Evolutionary conservation across 2,797 vertebrate genomes (phyloP).

Genomic region (Spea hammondii): DNA sequence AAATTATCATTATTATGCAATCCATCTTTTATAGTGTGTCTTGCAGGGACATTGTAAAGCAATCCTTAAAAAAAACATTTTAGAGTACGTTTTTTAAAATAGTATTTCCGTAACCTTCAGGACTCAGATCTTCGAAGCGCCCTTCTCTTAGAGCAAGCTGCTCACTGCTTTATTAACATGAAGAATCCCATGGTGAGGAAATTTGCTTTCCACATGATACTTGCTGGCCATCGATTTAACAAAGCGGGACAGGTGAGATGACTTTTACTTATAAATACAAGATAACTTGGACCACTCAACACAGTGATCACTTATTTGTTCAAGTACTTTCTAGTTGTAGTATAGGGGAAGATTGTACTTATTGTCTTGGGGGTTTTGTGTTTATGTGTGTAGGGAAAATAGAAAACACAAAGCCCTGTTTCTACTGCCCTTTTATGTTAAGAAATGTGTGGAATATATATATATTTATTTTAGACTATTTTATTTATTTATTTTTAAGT

Average conservation of each 20-base stretch:
- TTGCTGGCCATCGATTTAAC: constrained; percentile 95
- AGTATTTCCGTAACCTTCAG: constrained; percentile 60
- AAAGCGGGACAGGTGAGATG: constrained; percentile 91
- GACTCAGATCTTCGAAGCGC: constrained; percentile 96
- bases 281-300: background rate
- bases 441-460: no score
- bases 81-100: constrained; percentile 17
- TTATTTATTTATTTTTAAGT: background rate
- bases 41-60: no score
- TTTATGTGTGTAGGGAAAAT: no score
- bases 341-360: no score
- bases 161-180: constrained; percentile 98
- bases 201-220: constrained; percentile 97
- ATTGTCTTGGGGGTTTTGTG: background rate
- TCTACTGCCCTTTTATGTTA: no score
- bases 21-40: no score
- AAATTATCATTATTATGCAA: no score
- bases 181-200: constrained; percentile 95
- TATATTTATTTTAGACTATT: background rate
- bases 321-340: no score
- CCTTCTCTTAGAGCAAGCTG: constrained; percentile 91
- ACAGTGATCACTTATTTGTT: background rate
- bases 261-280: background rate
- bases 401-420: no score
- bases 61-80: no score